Evolutionary conservation across 2,797 vertebrate species (phyloP), one percentile per base, ranked within the genome.

Genomic region (Cygnus olor): DNA sequence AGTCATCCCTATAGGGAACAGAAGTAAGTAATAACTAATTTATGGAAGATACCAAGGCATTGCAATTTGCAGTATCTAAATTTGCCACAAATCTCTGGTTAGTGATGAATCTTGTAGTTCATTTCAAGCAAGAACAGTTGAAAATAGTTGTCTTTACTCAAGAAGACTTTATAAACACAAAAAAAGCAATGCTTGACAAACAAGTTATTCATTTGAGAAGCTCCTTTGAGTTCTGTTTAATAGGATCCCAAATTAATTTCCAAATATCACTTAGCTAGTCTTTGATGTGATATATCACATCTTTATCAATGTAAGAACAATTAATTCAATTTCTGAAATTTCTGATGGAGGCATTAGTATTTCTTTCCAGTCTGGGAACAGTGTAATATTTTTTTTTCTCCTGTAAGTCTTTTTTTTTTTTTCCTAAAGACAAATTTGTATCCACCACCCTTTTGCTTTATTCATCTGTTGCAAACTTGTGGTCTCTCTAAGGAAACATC

Each of bases 271-370:
- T 92, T 95, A 94, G 71, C 54, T 81, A 65, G 72, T 83, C 93
- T 96, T 95, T 94, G 96, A 96, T 96, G 91, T 95, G 30, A 79
- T 94, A 63, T 94, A 96, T 95, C 92, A 90, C 79, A 93, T 93
- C 85, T 95, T 95, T 94, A 96, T 96, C 96, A 94, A 94, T 94
- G 84, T 80, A 97, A 93, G 74, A 95, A 94, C 90, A 93, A 95
- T 92, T 96, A 96, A 97, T 96, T 96, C 77, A 40, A 80, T 91
- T 90, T 95, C 70, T 90, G 78, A 94, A 40, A 80, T 91, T 90
- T 95, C 70, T 90, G 78, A 94, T 83, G 81, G 77, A 87, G 53
- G 61, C 78, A 90, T 85, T 89, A 78, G 38, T 90, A 73, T 87
- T 94, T 88, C 74, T 85, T 90, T 74, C 38, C 72, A 71, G 74